Base-by-base conservation (phyloP, 2,113 vertebrate genomes). In the Gorilla gorilla region DNA sequence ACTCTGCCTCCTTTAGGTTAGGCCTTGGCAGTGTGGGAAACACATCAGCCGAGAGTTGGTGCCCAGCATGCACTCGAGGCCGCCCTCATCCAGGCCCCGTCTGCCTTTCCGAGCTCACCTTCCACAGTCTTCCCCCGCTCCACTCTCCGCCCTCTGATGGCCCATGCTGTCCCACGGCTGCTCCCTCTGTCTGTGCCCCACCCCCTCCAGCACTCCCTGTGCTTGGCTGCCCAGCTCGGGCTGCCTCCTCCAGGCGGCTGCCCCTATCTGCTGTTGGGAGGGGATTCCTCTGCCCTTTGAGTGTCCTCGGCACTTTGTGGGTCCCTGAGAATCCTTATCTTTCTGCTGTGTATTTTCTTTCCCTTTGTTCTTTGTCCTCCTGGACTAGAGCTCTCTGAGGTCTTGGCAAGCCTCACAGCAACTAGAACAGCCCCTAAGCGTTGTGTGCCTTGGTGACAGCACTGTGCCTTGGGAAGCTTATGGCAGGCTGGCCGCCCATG, bases 391-490 rank as follows among this genome's bases (percentile, higher is more conserved):
- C 70, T 27, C 75, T 70, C 68, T 0, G 57, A 30, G 38, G 38
- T 22, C 1, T 72, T 43, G 16, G 48, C 52, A 13, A 59, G 59
- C 59, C 35, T 68, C 57, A 20, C 35, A 13, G 45, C 43, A 9
- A 22, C 64, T 2, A 30, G 66, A 27, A 8, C n/a, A 52, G 85
- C 8, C 0, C 87, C 52, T 61, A 8, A 1, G 3, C 0, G 0
- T 4, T 5, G 18, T 6, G 30, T 3, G 0, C 2, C 0, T 4
- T 27, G 27, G 22, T 50, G 45, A 27, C 3, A 20, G 38, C 4
- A 68, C 22, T 25, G 40, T 8, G 61, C 43, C 70, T 45, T 45
- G 45, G 61, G 1, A 16, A 59, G n/a, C 30, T 5, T 11, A 40
- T 27, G 75, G 70, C 16, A 1, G 7, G 45, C 35, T 2, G n/a